Evolutionary conservation across 64 coral and sea anemone genomes (phyloP), one percentile per base, ranked within the genome.

Genomic region (Montipora foliosa): DNA sequence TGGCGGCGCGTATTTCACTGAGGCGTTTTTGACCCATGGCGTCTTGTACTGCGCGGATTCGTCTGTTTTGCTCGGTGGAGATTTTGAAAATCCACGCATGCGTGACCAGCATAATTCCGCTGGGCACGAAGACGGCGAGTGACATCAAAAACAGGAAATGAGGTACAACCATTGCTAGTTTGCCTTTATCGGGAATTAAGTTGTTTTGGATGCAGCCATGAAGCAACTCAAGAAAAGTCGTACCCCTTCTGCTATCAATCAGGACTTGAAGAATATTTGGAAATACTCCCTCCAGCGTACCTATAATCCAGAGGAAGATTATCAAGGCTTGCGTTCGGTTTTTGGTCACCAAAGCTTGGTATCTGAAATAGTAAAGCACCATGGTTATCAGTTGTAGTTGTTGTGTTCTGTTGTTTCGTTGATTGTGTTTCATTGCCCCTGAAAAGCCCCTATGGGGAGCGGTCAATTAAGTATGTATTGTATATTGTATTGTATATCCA

Each of bases 1-100:
- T 86, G 66, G 82, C 82, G 64, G 82, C 82, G 82, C 82, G 82
- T 66, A 86, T 86, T 86, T 86, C 82, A 71, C 17, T 86, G 16
- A 49, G 45, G n/a, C 82, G 82, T 71, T 19, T 49, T 50, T 52
- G 62, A 49, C 44, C 17, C 45, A 86, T 16, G 66, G 82, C 64
- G 45, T 86, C 82, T 49, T 86, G 62, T 6, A 86, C 4, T 2
- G 14, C 46, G 17, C 82, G 66, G 44, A 86, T 86, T 2, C 66
- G 45, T 50, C 16, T 17, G 82, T 71, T 24, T 50, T 86, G 82
- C 19, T 16, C 49, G 44, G 22, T 8, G 10, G 82, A 72, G 66
- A 86, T 86, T 3, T 49, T 51, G 66, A 71, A 86, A 72, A 86
- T 86, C 82, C 62, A 72, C 45, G 82, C 82, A 52, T 86, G 82